These are phyloP conservation scores for Aix galericulata DNA, from an alignment of 2,113 vertebrate species.

Conservation along the genomic window DNA sequence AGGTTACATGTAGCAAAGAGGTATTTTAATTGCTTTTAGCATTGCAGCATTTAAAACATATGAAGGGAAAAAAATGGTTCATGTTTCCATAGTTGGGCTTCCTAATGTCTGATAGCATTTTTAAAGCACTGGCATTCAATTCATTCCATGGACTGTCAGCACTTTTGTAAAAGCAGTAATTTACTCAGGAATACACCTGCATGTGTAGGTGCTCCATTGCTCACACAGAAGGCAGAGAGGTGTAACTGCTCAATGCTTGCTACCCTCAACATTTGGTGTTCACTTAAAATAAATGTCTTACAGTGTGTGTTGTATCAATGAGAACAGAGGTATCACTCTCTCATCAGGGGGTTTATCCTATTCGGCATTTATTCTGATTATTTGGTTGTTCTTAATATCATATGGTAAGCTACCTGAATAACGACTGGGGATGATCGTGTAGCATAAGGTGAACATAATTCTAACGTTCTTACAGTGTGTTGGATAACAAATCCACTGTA, in stretches of 20 bases:
- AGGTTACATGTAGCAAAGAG: slow-evolving; percentile 14
- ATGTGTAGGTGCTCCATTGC: not conserved
- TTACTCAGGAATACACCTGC: not conserved
- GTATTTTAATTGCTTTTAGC: not conserved
- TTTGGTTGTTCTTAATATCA: not conserved
- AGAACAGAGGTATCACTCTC: not conserved
- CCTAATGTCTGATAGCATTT: not conserved
- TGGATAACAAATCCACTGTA: not conserved
- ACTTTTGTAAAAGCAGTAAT: not conserved
- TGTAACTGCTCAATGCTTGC: not conserved
- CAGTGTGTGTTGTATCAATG: not conserved
- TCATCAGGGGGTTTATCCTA: not conserved
- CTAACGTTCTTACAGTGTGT: not conserved
- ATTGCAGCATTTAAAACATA: not conserved
- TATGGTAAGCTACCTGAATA: not conserved
- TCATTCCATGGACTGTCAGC: not conserved
- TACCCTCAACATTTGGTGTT: not conserved
- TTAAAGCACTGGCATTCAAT: not conserved
- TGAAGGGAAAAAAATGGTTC: not conserved
- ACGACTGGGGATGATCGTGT: not conserved
- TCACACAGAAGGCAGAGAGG: not conserved
- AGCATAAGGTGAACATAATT: not conserved
- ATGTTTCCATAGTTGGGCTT: not conserved
- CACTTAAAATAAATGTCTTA: not conserved
- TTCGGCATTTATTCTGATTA: not conserved